Evolutionary conservation across 1,140 invertebrate species (phyloP).

Genomic region (Eulimnadia texana): DNA sequence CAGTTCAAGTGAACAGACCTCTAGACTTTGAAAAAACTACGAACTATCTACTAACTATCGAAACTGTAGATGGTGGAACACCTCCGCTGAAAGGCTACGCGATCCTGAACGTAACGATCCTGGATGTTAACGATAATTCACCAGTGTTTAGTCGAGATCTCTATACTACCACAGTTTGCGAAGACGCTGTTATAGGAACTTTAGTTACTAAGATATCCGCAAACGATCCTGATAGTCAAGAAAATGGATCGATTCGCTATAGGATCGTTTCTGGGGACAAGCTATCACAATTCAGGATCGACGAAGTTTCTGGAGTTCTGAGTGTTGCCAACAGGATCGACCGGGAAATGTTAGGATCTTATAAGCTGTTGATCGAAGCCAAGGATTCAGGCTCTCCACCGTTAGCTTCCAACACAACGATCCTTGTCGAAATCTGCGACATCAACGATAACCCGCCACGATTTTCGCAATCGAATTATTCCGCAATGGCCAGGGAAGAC

Average conservation of each 20-base stretch:
- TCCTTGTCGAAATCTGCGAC: constrained; percentile 69
- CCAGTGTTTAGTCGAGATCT: constrained; percentile 65
- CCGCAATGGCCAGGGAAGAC: constrained; percentile 68
- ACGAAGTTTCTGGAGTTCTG: constrained; percentile 61
- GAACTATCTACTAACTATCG: constrained; percentile 78
- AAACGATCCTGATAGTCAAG: constrained; percentile 63
- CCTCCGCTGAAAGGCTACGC: constrained; percentile 74
- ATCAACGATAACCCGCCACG: constrained; percentile 78
- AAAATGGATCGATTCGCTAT: constrained; percentile 62
- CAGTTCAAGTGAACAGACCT: constrained; percentile 51
- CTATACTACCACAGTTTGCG: constrained; percentile 60
- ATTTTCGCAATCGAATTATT: constrained; percentile 62
- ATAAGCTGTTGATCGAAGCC: constrained; percentile 64
- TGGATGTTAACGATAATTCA: constrained; percentile 79
- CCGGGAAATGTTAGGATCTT: constrained; percentile 59
- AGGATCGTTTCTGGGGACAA: constrained; percentile 62
- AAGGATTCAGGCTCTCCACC: constrained; percentile 61
- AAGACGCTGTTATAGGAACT: constrained; percentile 55
- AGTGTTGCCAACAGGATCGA: constrained; percentile 58
- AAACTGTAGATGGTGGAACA: constrained; percentile 68
- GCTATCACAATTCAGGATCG: constrained; percentile 59
- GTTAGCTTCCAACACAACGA: constrained; percentile 51
- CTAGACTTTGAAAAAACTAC: constrained; percentile 71
- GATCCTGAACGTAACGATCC: constrained; percentile 70
- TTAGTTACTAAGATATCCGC: constrained; percentile 54